Evolutionary conservation across 2,888 invertebrate species (phyloP), one percentile per base, ranked within the genome.

Genomic region (Drosophila lacicola): DNA sequence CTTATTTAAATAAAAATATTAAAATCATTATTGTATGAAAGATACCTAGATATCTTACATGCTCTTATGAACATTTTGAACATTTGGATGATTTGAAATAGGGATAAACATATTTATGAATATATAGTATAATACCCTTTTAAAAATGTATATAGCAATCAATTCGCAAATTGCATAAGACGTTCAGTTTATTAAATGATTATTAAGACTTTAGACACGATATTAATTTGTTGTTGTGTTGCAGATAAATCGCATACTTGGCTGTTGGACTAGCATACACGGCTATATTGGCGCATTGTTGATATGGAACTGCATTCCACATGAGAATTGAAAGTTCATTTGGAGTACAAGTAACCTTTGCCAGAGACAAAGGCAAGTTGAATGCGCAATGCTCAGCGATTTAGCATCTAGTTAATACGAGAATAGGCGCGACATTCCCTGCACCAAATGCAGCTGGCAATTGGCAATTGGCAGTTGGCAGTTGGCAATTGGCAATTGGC

Each of bases 341-440:
- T 66, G 33, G 36, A 42, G 51, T 14, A 19, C 37, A 41, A 41
- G 36, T 74, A 80, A 82, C 83, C 83, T 85, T 85, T 79, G 17
- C 14, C 33, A 4, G 37, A 19, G 37, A 47, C 51, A 44, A 41
- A 45, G 8, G 8, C n/a, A n/a, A 14, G 37, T 39, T 39, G 14
- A 39, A 14, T 39, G 37, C n/a, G 6, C 37, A 58, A 63, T 36
- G 36, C 50, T 53, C 44, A 57, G 56, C 66, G 70, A 87, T 89
- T 89, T 89, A 66, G 82, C 85, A 82, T 87, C 82, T 81, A 70
- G 66, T 87, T 89, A 81, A 86, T 75, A 42, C n/a, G 46, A 60
- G 62, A 54, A 62, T 70, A 89, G 90, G 90, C 90, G 83, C 88
- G 86, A 89, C 83, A 83, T 83, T 89, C 90, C 78, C 82, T 64